Conservation (phyloP, 2,797 vertebrate species). For the Synanceia verrucosa region DNA sequence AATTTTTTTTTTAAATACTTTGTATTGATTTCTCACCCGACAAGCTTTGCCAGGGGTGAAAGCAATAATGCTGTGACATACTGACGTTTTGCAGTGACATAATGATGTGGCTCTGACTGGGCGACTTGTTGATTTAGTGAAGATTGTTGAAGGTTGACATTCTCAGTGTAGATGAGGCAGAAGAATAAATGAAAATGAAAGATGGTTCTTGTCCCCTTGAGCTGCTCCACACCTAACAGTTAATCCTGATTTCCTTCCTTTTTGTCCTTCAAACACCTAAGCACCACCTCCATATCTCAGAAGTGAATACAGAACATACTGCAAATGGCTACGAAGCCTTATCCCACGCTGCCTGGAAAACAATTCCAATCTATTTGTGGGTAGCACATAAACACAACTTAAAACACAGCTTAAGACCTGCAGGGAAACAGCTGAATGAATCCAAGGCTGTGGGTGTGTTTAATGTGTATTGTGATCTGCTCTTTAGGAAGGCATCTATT, state of each 20-base stretch:
- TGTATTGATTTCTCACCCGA: no score
- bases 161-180: background rate
- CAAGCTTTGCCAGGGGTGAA: no score
- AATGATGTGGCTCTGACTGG: background rate
- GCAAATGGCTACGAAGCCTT: background rate
- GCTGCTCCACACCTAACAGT: background rate
- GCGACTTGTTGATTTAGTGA: background rate
- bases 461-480: slow-evolving; percentile 62
- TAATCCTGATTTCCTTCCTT: background rate
- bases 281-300: background rate
- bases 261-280: background rate
- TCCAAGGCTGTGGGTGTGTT: slow-evolving; percentile 18
- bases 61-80: no score
- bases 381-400: slow-evolving; percentile 24
- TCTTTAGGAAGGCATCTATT: slow-evolving; percentile 78
- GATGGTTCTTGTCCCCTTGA: background rate
- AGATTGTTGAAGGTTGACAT: background rate
- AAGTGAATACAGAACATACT: background rate
- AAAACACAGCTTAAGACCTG: slow-evolving; percentile 9
- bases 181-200: background rate
- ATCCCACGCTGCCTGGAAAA: background rate
- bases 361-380: background rate
- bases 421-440: slow-evolving; percentile 21
- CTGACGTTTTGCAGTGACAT: no score
- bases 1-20: no score